Evolutionary conservation across 1,140 invertebrate genomes (phyloP).

Genomic region (Drosophila kurseongensis): DNA sequence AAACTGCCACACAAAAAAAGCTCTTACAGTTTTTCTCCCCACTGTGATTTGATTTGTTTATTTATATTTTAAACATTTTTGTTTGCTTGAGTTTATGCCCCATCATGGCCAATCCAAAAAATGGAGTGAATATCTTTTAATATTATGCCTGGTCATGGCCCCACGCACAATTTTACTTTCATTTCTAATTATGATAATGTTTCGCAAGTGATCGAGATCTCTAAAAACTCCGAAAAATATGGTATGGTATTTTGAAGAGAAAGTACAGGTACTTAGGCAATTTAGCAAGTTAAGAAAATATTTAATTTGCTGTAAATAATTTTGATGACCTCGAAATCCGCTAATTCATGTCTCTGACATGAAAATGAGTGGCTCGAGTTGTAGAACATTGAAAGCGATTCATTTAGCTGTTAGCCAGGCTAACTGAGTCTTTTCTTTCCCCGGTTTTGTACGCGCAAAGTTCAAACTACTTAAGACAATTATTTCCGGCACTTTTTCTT

Average conservation of each 20-base stretch:
- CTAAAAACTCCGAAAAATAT: conserved; percentile 24
- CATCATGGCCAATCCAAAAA: conserved; percentile 65
- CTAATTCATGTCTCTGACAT: conserved; percentile 29
- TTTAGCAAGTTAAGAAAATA: conserved; percentile 6
- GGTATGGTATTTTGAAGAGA: conserved; percentile 17
- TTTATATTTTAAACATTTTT: conserved; percentile 61
- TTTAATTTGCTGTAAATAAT: conserved; percentile 24
- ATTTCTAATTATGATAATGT: conserved; percentile 77
- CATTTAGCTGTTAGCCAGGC: conserved; percentile 33
- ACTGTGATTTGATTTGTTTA: conserved; percentile 67
- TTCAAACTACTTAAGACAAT: conserved; percentile 80
- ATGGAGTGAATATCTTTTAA: conserved; percentile 11
- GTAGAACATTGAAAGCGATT: conserved; percentile 39
- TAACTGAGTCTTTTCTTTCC: conserved; percentile 16
- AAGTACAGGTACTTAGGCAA: conserved; percentile 27
- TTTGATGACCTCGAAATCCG: conserved; percentile 23
- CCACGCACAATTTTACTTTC: conserved; percentile 78
- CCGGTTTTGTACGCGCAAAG: conserved; percentile 48
- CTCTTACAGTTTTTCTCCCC: conserved; percentile 15
- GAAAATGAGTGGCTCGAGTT: conserved; percentile 11
- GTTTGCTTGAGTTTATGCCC: conserved; percentile 61
- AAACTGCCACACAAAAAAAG: conserved; percentile 20
- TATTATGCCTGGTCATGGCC: conserved; percentile 64
- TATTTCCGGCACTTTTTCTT: conserved; percentile 79
- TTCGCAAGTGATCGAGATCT: conserved; percentile 66